phyloP scores from a whole-genome alignment of 2,113 vertebrate genomes.

The Microtus montanus region DNA sequence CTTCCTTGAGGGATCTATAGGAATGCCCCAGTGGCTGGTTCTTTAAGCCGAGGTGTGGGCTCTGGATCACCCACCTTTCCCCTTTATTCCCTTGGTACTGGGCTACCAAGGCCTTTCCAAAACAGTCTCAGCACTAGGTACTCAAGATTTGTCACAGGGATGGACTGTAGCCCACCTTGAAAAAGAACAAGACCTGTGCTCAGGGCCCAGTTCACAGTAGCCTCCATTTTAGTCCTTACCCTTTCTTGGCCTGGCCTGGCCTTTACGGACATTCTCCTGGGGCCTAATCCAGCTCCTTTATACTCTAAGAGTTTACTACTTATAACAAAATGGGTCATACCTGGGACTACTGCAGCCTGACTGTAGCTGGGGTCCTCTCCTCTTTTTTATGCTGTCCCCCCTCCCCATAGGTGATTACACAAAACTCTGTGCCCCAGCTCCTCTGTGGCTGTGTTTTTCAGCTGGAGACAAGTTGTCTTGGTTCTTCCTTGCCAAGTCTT shows the following conservation, averaged over 20 bases:
- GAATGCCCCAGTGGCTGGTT: background rate
- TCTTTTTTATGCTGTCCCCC: background rate
- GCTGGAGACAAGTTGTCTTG: background rate
- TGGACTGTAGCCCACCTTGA: background rate
- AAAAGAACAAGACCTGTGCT: background rate
- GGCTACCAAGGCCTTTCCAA: background rate
- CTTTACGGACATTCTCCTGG: background rate
- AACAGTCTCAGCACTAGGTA: background rate
- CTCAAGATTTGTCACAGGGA: background rate
- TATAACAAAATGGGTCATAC: background rate
- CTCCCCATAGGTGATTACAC: background rate
- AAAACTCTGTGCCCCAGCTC: background rate
- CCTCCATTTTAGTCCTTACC: background rate
- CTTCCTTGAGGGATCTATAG: constrained; percentile 43
- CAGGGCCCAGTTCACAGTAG: background rate
- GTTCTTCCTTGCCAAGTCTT: background rate
- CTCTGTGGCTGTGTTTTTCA: constrained; percentile 36
- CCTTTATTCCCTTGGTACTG: constrained; percentile 8
- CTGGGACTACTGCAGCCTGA: background rate
- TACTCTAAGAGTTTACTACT: background rate
- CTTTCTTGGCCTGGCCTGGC: background rate
- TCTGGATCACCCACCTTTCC: background rate
- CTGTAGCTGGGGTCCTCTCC: background rate
- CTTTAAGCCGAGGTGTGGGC: background rate
- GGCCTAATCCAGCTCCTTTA: background rate